Evolutionary conservation across 2,797 vertebrate genomes (phyloP), one percentile per base, ranked within the genome.

Genomic region (Hapalemur alaotrensis): DNA sequence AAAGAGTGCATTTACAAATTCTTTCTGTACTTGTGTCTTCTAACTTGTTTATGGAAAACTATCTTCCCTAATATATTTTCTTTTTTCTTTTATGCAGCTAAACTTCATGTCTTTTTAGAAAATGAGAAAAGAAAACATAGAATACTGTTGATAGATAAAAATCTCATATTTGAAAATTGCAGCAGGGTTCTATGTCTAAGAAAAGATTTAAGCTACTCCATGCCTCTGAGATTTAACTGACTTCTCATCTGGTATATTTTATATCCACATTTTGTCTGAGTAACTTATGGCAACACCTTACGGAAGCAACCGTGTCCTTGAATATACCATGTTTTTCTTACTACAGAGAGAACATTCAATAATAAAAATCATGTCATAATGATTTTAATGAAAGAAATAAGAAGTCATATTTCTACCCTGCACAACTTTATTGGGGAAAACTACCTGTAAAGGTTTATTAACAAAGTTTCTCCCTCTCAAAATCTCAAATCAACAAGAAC

Each of bases 151-250:
- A 80, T 91, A 1, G 0, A 78, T 92, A 89, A 93, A 78, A 84
- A 89, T 57, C 3, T 61, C 20, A 75, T 17, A 57, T 65, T 86
- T 95, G 35, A 18, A 95, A 86, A 93, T 61, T 61, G 13, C 18
- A 85, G n/a, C 1, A 25, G 1, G 0, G 0, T 88, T 85, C 30
- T 76, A n/a, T 67, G 69, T 57, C 7, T 50, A 65, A 85, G 11
- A 79, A 91, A 25, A 91, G 25, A 80, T 91, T 93, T 86, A 91
- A 96, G 81, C 20, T 94, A 48, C 12, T 10, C 9, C n/a, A 94
- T 0, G 0, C 48, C 8, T 88, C 14, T 38, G 30, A 95, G 50
- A 85, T 81, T 94, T 94, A 95, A 72, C 4, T 11, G 13, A 20
- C 12, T 78, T 94, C 50, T 92, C 73, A 86, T 90, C 20, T 50